phyloP scores from a whole-genome alignment of 2,797 vertebrate genomes.

The Periophthalmus magnuspinnatus region DNA sequence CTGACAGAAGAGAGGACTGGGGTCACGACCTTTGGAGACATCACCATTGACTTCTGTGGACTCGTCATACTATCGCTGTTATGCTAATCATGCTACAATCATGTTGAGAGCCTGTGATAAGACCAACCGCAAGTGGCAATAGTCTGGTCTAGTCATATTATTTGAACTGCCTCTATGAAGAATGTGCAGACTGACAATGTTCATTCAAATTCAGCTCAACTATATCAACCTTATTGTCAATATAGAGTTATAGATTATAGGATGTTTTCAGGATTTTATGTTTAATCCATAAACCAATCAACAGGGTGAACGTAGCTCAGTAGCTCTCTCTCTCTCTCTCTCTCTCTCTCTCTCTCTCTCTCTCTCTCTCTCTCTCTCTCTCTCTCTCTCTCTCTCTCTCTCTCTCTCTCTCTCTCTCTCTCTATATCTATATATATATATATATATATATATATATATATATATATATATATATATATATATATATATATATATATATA shows the following conservation, averaged over 20 bases:
- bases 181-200: constrained; percentile 41
- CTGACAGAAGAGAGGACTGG: constrained; percentile 24
- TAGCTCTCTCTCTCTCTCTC: no score
- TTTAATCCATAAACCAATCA: background rate
- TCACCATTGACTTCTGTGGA: constrained; percentile 52
- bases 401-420: no score
- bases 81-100: constrained; percentile 65
- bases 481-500: no score
- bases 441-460: no score
- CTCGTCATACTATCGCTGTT: constrained; percentile 60
- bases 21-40: constrained; percentile 49
- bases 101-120: constrained; percentile 63
- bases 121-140: constrained; percentile 52
- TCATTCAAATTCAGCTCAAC: no score
- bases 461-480: no score
- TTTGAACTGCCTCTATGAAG: constrained; percentile 41
- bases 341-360: no score
- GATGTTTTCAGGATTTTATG: constrained; percentile 1
- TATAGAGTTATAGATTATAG: constrained; percentile 4
- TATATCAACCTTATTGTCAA: background rate
- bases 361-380: no score
- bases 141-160: constrained; percentile 55
- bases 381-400: no score
- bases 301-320: no score
- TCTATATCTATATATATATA: no score